A percentile compares a stretch with the other conserved stretches of the same genome.
Evolutionary conservation across 2,888 invertebrate species (phyloP).

Genomic region (Ischnus inquisitorius): DNA sequence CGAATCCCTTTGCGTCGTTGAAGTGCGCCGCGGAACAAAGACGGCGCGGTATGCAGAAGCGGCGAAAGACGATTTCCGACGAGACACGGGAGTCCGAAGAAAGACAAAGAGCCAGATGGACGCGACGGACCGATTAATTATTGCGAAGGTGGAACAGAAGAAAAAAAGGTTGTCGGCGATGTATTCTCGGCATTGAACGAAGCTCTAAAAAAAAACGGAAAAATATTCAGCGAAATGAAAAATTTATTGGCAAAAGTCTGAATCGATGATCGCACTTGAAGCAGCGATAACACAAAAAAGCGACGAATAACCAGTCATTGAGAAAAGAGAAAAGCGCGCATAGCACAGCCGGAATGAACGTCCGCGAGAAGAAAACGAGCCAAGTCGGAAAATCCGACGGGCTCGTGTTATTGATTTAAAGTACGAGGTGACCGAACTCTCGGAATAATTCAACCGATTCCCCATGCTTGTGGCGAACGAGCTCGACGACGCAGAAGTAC

Average conservation of each 20-base stretch:
- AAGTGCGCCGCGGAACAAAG: slow-evolving; percentile 58
- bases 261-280: too few species aligned
- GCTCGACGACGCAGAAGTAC: neutral
- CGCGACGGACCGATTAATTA: slow-evolving; percentile 73
- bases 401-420: slow-evolving; percentile 51
- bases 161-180: slow-evolving; percentile 7
- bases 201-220: slow-evolving; percentile 4
- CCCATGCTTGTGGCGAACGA: slow-evolving; percentile 50
- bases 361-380: slow-evolving; percentile 8
- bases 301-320: too few species aligned
- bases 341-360: slow-evolving; percentile 2
- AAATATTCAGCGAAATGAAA: neutral
- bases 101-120: slow-evolving; percentile 65
- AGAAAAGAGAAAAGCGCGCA: neutral
- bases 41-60: slow-evolving; percentile 50
- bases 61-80: slow-evolving; percentile 37
- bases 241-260: neutral
- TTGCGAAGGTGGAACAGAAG: slow-evolving; percentile 38
- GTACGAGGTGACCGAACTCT: slow-evolving; percentile 55
- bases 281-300: too few species aligned
- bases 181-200: neutral
- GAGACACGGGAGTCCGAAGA: slow-evolving; percentile 25
- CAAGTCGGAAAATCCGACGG: neutral
- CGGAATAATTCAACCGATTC: slow-evolving; percentile 53
- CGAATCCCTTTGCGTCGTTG: slow-evolving; percentile 75